Conservation (phyloP, 2,888 invertebrate species). For the Lacanobia oleracea region DNA sequence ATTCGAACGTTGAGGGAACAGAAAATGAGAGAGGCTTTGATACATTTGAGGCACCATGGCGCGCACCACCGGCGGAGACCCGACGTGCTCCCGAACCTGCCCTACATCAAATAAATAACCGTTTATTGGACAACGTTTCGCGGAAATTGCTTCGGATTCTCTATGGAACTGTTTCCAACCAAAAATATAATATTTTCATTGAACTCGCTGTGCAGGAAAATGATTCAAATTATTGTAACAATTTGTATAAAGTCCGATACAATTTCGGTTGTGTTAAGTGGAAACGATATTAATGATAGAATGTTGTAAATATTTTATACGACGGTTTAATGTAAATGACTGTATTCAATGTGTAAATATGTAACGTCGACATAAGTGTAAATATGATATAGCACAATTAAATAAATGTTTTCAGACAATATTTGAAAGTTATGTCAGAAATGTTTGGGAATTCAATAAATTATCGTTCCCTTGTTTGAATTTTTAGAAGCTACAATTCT, state of each 20-base stretch:
- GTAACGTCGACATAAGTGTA: constrained; percentile 76
- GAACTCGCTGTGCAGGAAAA: constrained; percentile 22
- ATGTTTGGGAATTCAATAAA: constrained; percentile 4
- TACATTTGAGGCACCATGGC: constrained; percentile 87
- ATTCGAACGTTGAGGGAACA: constrained; percentile 84
- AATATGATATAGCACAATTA: constrained; percentile 74
- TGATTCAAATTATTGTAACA: constrained; percentile 12
- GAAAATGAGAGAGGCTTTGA: constrained; percentile 84
- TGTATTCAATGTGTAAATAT: constrained; percentile 82
- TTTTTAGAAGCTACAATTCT: background rate
- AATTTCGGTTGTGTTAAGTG: constrained; percentile 42
- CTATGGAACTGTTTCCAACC: constrained; percentile 21
- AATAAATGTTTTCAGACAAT: constrained; percentile 80
- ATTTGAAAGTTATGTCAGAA: constrained; percentile 59
- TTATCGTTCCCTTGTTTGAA: background rate
- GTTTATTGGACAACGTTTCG: constrained; percentile 54
- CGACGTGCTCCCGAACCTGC: constrained; percentile 81
- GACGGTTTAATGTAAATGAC: constrained; percentile 72
- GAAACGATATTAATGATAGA: constrained; percentile 36
- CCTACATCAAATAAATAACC: constrained; percentile 82
- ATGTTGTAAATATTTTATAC: constrained; percentile 75
- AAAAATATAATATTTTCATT: constrained; percentile 29
- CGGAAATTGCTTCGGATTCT: constrained; percentile 61
- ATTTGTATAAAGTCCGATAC: constrained; percentile 39
- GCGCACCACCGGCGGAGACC: constrained; percentile 84